These are phyloP conservation scores for Actinia tenebrosa DNA, from an alignment of 64 coral and sea anemone species.

Conservation along the genomic window DNA sequence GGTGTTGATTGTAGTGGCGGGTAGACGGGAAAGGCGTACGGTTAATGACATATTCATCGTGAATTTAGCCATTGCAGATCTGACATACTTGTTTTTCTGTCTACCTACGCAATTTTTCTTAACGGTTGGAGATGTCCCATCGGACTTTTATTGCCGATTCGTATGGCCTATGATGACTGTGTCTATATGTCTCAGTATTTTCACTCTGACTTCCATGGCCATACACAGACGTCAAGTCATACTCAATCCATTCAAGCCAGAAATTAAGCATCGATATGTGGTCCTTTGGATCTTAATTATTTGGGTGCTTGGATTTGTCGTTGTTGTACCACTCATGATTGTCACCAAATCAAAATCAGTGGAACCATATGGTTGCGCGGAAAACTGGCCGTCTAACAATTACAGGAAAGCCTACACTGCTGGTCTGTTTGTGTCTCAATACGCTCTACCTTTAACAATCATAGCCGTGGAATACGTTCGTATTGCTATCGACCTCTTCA, in stretches of 20 bases:
- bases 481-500: constrained; percentile 54
- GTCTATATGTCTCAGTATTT: constrained; percentile 62
- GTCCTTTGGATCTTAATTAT: constrained; percentile 50
- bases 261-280: constrained; percentile 55
- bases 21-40: constrained; percentile 43
- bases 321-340: constrained; percentile 49
- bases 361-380: constrained; percentile 36
- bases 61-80: constrained; percentile 76
- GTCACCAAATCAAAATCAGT: constrained; percentile 34
- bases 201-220: constrained; percentile 79
- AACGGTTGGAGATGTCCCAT: constrained; percentile 46
- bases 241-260: constrained; percentile 66
- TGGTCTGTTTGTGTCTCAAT: constrained; percentile 47
- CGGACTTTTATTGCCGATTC: constrained; percentile 60
- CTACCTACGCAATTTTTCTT: constrained; percentile 51
- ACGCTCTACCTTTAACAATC: constrained; percentile 47
- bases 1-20: constrained; percentile 55
- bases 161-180: constrained; percentile 78
- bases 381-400: constrained; percentile 38
- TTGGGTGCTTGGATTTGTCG: constrained; percentile 41
- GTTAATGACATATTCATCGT: constrained; percentile 77
- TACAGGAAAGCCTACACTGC: constrained; percentile 42
- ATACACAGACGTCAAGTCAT: constrained; percentile 67
- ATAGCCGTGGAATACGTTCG: constrained; percentile 62
- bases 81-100: constrained; percentile 63